Evolutionary conservation across 92 coral and sea anemone species (phyloP).

Genomic region (Siderastrea siderea): DNA sequence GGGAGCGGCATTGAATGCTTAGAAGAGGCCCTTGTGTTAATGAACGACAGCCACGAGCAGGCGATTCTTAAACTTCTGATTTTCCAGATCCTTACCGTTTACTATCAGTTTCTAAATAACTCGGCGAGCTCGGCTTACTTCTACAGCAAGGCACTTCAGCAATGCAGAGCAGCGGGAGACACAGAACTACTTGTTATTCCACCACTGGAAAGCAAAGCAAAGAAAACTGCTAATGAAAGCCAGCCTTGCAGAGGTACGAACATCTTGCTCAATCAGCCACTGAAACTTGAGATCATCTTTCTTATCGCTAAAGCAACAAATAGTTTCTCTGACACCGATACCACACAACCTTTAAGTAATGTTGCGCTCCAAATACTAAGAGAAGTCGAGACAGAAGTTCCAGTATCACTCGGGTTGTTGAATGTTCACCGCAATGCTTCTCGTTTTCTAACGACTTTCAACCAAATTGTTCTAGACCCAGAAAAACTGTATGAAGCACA

Average conservation of each 20-base stretch:
- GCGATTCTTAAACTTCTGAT: not conserved
- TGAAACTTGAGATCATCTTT: not conserved
- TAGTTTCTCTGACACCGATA: not conserved
- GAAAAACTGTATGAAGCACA: not conserved
- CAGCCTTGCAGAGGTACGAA: not conserved
- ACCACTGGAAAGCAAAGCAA: not conserved
- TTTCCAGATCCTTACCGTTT: not conserved
- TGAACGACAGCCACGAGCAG: not conserved
- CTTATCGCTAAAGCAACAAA: not conserved
- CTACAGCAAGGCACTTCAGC: not conserved
- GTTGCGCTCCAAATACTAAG: not conserved
- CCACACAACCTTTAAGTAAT: not conserved
- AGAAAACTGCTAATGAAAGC: not conserved
- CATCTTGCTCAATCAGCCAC: not conserved
- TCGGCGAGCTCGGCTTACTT: not conserved
- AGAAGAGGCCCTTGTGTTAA: not conserved
- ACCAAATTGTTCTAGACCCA: not conserved
- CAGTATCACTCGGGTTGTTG: not conserved
- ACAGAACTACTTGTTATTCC: not conserved
- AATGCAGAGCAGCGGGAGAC: not conserved
- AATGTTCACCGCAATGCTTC: not conserved
- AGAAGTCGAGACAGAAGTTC: not conserved
- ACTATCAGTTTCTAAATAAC: not conserved
- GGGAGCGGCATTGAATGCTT: constrained; percentile 6
- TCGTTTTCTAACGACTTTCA: not conserved